Evolutionary conservation across 2,888 invertebrate species (phyloP), one percentile per base, ranked within the genome.

Genomic region (Platycnemis pennipes): DNA sequence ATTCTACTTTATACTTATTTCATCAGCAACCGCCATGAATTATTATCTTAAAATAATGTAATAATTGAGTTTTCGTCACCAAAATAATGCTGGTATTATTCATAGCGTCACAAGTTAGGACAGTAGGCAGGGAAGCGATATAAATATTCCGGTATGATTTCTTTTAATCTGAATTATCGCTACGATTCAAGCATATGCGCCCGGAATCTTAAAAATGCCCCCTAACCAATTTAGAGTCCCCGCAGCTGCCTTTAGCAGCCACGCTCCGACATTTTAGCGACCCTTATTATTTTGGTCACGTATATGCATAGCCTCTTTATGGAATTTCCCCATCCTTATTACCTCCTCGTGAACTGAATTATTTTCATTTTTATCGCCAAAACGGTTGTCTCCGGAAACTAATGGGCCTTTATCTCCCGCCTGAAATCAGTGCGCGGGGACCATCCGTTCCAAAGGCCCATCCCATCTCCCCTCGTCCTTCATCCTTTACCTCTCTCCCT

Each of bases 201-300:
- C 13, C 77, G 13, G 77, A 77, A 77, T 77, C 77, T 77, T 31
- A 37, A 77, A 77, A 63, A 77, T 11, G 26, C 31, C 13, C 16
- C 37, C 37, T 31, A 16, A 11, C 77, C 77, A 77, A 77, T 77
- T 77, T 77, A 77, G 77, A 77, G 37, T 77, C 37, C 77, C 77
- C 77, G 37, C 77, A 37, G 77, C 22, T 37, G 37, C 77, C 37
- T 77, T 77, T 37, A 77, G 37, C 77, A 37, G 37, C 77, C 37
- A 26, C 16, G 77, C 77, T 77, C 77, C 77, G 77, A 77, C 77
- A 77, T 11, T 77, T 77, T 5, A 77, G 11, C 77, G 77, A 77
- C 77, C 37, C 77, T 77, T 77, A 77, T 77, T 37, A 77, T 77
- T 77, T 77, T 37, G 77, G 77, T 77, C 77, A 77, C 77, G 77